Evolutionary conservation across 64 coral and sea anemone genomes (phyloP), one percentile per base, ranked within the genome.

Genomic region (Pachyseris speciosa): DNA sequence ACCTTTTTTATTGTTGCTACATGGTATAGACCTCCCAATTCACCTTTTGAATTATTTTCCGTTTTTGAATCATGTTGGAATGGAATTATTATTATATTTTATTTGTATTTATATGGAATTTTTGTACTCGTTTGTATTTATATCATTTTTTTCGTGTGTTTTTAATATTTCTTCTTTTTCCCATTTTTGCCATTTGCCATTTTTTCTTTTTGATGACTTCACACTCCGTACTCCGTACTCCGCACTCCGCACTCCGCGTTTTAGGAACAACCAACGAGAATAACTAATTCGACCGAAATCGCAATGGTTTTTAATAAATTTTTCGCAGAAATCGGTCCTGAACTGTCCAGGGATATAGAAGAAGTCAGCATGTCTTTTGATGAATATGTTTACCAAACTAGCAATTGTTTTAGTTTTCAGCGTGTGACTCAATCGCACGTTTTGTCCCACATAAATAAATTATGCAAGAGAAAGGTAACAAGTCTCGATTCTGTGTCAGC

Each of bases 11-110:
- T 94, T 75, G 41, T 94, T 63, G 59, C 39, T 53, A 75, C 92
- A 51, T 94, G 86, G 92, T 91, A 91, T 84, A 83, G 78, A 73
- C 78, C 89, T 37, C 78, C 76, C 37, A 70, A 57, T 41, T 91
- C 88, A 69, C 13, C 75, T 45, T 30, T 83, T 52, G 76, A 83
- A 34, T 52, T 68, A 47, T 91, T 83, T 37, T 38, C 61, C 4
- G 9, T 29, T 40, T 91, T 91, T 69, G 89, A 91, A 72, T 1
- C 8, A 74, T 6, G 65, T 84, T 60, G 78, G 66, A 30, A 79
- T 90, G 76, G 24, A 38, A 83, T 76, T n/a, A n/a, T n/a, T n/a
- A n/a, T n/a, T n/a, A n/a, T n/a, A n/a, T n/a, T n/a, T n/a, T n/a
- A n/a, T n/a, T n/a, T n/a, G n/a, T n/a, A n/a, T n/a, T n/a, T n/a